These are phyloP conservation scores for Palythoa caribaeorum DNA, from an alignment of 92 coral and sea anemone genomes.

Conservation along the genomic window DNA sequence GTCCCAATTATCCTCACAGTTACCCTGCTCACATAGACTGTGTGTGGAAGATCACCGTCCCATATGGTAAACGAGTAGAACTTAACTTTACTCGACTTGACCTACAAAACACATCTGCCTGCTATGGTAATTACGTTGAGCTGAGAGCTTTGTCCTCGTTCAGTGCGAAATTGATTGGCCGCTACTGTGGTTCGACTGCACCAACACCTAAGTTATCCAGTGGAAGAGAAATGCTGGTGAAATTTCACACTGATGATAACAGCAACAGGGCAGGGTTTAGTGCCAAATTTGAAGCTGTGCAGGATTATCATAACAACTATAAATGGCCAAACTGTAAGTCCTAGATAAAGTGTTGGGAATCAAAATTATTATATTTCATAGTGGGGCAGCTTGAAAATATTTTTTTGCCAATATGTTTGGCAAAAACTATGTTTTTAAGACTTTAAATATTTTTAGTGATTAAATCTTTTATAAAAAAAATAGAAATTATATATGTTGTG, in stretches of 20 bases:
- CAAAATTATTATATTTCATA: too few relatives aligned
- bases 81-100: neutral
- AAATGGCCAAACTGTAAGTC: neutral
- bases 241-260: neutral
- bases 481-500: too few relatives aligned
- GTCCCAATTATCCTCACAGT: neutral
- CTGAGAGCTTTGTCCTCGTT: neutral
- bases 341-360: too few relatives aligned
- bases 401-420: too few relatives aligned
- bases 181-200: neutral
- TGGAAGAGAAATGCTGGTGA: neutral
- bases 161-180: neutral
- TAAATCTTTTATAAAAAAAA: too few relatives aligned
- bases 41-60: neutral
- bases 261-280: neutral
- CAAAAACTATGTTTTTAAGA: too few relatives aligned
- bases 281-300: neutral
- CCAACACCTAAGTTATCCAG: neutral
- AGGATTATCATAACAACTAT: neutral
- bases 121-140: neutral
- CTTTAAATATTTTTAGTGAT: too few relatives aligned
- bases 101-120: neutral
- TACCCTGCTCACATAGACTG: slow-evolving; percentile 3
- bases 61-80: neutral
- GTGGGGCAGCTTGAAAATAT: too few relatives aligned